Base-by-base conservation (phyloP, 2,797 vertebrate genomes). In the Botia almorhae region DNA sequence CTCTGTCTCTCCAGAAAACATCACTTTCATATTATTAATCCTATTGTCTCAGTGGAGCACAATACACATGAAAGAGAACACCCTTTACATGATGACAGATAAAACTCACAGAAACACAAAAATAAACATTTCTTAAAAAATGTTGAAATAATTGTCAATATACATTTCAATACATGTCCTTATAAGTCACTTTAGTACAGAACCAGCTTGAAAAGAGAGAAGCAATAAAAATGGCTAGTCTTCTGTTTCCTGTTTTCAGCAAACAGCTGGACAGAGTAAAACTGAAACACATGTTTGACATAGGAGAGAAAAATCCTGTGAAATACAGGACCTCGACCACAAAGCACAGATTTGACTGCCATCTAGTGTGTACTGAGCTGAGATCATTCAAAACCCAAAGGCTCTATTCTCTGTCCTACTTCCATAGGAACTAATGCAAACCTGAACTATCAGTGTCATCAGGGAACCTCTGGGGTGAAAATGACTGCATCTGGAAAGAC, bases 271-370 rank as follows among this genome's bases (percentile, higher is more conserved):
- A 70, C 79, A 64, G 60, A 48, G 33, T 43, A 50, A 58, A 65
- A 68, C 48, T 67, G 74, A 73, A 77, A 60, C 76, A 82, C 69
- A 74, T 81, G 67, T 75, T 69, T 74, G 75, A 39, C 53, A 33
- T 29, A 39, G 67, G 53, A 64, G 12, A 51, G 13, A 5, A 55
- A 17, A 55, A n/a, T 7, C 2, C 19, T 21, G 7, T 7, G 2
- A 23, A 29, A 26, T 61, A 26, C 12, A 50, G 14, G 4, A 11
- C 14, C 14, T 50, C 12, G 14, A 50, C 48, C 3, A 2, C 50
- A 51, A 51, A 51, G 50, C 2, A 29, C 26, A 33, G 60, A 33
- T 7, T 16, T 29, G 12, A 14, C 58, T 61, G 60, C 60, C 60
- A 61, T 13, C 60, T 61, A 26, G 13, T 61, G 60, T 61, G 12